Conservation (phyloP, 1,140 invertebrate genomes). For the Tetraneura akinire region DNA sequence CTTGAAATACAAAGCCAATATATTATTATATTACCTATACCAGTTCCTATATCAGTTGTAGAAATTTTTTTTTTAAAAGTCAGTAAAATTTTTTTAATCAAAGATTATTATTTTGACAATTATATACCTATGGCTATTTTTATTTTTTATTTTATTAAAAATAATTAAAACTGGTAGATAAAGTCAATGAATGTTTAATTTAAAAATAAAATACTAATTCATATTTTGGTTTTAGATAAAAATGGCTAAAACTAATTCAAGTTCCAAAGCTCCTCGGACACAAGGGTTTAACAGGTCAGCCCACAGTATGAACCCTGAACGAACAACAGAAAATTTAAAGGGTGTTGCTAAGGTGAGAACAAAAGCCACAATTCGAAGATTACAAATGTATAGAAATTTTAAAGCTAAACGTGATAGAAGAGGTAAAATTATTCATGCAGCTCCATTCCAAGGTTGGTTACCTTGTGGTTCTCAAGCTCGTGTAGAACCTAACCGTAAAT, state of each 20-base stretch:
- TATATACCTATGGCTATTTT: no score
- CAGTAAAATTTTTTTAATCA: no score
- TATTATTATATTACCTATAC: no score
- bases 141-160: no score
- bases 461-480: slow-evolving; percentile 88
- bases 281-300: slow-evolving; percentile 73
- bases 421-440: slow-evolving; percentile 85
- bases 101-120: no score
- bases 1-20: no score
- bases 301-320: slow-evolving; percentile 88
- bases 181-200: neutral
- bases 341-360: slow-evolving; percentile 83
- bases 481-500: slow-evolving; percentile 95
- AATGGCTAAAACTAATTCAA: slow-evolving; percentile 73
- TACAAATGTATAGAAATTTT: slow-evolving; percentile 97
- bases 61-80: no score
- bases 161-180: no score
- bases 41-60: no score
- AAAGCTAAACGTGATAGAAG: slow-evolving; percentile 88
- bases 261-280: slow-evolving; percentile 70
- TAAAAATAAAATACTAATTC: neutral
- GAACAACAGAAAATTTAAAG: slow-evolving; percentile 74
- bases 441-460: slow-evolving; percentile 90
- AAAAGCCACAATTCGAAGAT: slow-evolving; percentile 89
- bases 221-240: slow-evolving; percentile 51